These are phyloP conservation scores for Sitobion miscanthi DNA, from an alignment of 1,140 invertebrate species.

Conservation along the genomic window DNA sequence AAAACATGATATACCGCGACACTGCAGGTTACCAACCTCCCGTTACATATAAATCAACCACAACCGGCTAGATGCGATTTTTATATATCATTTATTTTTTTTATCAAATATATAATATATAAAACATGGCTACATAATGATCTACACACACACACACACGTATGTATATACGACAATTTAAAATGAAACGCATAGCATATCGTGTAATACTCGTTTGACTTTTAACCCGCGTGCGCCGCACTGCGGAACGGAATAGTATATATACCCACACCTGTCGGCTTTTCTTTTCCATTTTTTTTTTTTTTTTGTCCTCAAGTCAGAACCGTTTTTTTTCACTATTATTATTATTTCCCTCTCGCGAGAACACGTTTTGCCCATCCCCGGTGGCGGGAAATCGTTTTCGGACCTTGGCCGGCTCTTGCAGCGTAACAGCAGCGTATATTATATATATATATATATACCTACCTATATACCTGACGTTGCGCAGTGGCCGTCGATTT, in stretches of 20 bases:
- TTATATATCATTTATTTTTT: neutral
- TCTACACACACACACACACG: neutral
- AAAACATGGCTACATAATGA: neutral
- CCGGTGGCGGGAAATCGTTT: conserved; percentile 40
- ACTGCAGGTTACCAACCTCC: neutral
- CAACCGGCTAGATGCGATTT: conserved; percentile 29
- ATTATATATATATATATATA: no score
- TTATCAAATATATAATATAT: conserved; percentile 4
- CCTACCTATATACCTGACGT: neutral
- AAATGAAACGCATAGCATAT: neutral
- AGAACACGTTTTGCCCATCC: conserved; percentile 45
- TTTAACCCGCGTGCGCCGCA: neutral
- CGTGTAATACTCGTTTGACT: conserved; percentile 9
- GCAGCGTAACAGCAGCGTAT: neutral
- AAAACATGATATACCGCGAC: neutral
- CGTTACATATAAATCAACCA: conserved; percentile 30
- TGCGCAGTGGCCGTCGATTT: neutral
- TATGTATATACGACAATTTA: neutral
- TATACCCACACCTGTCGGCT: conserved; percentile 39
- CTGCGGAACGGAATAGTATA: neutral
- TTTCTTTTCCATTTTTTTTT: neutral
- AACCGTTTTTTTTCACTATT: neutral
- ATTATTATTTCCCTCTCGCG: conserved; percentile 6
- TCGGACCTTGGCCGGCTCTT: conserved; percentile 37
- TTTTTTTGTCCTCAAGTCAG: neutral